These are phyloP conservation scores for Corythornis vintsioides DNA, from an alignment of 2,113 vertebrate species.

Conservation along the genomic window DNA sequence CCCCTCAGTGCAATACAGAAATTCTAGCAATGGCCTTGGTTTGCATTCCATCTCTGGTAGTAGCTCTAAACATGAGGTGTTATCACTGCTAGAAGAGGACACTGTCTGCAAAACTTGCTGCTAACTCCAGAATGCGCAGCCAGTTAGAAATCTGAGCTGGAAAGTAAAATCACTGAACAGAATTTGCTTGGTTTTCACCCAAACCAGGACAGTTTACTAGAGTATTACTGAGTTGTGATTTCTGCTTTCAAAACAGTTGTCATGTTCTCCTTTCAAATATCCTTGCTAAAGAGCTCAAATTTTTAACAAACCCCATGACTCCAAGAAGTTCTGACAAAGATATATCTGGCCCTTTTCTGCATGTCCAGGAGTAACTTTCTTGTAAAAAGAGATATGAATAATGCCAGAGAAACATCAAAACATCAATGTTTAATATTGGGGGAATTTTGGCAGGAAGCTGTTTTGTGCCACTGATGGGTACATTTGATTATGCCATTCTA, in stretches of 20 bases:
- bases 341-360: background rate
- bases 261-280: background rate
- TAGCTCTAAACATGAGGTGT: too few relatives aligned
- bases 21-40: too few relatives aligned
- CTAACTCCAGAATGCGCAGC: too few relatives aligned
- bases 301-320: background rate
- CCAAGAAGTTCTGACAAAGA: background rate
- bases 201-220: background rate
- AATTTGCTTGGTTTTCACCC: too few relatives aligned
- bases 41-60: too few relatives aligned
- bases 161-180: too few relatives aligned
- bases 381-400: background rate
- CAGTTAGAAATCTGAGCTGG: too few relatives aligned
- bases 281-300: background rate
- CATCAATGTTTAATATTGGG: background rate
- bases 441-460: background rate
- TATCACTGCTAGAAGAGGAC: too few relatives aligned
- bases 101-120: too few relatives aligned
- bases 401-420: background rate
- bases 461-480: background rate
- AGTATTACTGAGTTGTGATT: background rate
- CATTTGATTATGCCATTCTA: slow-evolving; percentile 24
- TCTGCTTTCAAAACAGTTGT: background rate
- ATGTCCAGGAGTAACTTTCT: background rate
- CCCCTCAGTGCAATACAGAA: too few relatives aligned